A percentile compares a stretch with the other conserved stretches of the same genome.
phyloP scores from a whole-genome alignment of 2,113 vertebrate species.

The Rattus rattus region DNA sequence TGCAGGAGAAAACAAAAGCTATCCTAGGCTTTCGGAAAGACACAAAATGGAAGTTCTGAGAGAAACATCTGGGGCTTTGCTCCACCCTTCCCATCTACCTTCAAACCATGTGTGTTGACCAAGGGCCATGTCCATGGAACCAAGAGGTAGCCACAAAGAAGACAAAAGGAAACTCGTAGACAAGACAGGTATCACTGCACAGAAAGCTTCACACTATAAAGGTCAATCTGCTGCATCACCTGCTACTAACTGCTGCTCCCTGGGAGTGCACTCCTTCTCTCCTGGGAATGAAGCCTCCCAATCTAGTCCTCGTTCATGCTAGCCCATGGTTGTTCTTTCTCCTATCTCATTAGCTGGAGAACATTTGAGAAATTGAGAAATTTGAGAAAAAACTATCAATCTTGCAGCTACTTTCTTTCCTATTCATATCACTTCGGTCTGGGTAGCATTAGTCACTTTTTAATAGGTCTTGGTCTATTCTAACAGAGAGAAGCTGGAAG shows the following conservation, averaged over 20 bases:
- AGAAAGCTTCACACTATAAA: background rate
- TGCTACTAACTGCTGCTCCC: slow-evolving; percentile 14
- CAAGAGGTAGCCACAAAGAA: slow-evolving; percentile 29
- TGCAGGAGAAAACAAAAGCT: slow-evolving; percentile 25
- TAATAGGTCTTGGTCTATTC: background rate
- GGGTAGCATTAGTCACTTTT: background rate
- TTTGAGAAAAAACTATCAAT: too few relatives aligned
- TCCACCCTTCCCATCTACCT: background rate
- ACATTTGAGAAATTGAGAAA: too few relatives aligned
- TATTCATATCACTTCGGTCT: background rate
- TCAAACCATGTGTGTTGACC: background rate
- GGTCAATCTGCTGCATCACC: background rate
- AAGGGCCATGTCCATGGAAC: slow-evolving; percentile 1
- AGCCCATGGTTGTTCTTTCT: background rate
- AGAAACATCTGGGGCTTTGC: background rate
- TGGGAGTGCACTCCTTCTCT: background rate
- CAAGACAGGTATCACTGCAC: background rate
- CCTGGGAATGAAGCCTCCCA: background rate
- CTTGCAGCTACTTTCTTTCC: slow-evolving; percentile 25
- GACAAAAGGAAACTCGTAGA: background rate
- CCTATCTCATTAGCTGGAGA: background rate
- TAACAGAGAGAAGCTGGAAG: background rate
- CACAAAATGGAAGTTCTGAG: background rate
- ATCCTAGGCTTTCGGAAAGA: background rate
- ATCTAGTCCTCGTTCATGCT: background rate